Evolutionary conservation across 1,140 invertebrate species (phyloP).

Genomic region (Drosophila jambulina): DNA sequence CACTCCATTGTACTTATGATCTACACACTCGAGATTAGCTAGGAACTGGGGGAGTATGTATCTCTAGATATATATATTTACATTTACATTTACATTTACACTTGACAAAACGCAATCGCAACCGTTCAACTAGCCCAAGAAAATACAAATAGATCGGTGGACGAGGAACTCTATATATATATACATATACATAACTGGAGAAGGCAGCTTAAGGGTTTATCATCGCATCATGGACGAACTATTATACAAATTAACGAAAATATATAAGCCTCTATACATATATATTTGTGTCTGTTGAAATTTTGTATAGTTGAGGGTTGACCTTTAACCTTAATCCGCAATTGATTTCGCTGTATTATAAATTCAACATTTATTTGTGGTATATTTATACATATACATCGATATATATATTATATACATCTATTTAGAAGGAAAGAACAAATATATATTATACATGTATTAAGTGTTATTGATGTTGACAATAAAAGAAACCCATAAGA

Average conservation of each 20-base stretch:
- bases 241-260: constrained; percentile 36
- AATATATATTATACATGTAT: constrained; percentile 56
- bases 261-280: constrained; percentile 33
- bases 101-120: constrained; percentile 57
- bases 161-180: constrained; percentile 38
- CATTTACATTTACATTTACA: constrained; percentile 16
- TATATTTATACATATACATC: constrained; percentile 68
- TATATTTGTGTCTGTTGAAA: constrained; percentile 60
- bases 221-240: constrained; percentile 40
- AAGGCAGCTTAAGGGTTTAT: constrained; percentile 33
- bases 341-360: constrained; percentile 48
- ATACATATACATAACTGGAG: constrained; percentile 45
- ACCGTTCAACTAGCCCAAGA: constrained; percentile 64
- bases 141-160: constrained; percentile 4
- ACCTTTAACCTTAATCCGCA: constrained; percentile 4
- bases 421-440: constrained; percentile 37
- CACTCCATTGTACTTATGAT: constrained; percentile 55
- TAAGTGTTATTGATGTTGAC: constrained; percentile 79
- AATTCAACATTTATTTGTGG: constrained; percentile 57
- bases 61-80: constrained; percentile 12
- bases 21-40: constrained; percentile 27
- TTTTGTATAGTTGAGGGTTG: constrained; percentile 10
- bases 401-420: constrained; percentile 48
- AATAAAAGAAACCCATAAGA: constrained; percentile 62
- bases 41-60: constrained; percentile 14